Evolutionary conservation across 2,888 invertebrate species (phyloP).

Genomic region (Chouioia cunea): DNA sequence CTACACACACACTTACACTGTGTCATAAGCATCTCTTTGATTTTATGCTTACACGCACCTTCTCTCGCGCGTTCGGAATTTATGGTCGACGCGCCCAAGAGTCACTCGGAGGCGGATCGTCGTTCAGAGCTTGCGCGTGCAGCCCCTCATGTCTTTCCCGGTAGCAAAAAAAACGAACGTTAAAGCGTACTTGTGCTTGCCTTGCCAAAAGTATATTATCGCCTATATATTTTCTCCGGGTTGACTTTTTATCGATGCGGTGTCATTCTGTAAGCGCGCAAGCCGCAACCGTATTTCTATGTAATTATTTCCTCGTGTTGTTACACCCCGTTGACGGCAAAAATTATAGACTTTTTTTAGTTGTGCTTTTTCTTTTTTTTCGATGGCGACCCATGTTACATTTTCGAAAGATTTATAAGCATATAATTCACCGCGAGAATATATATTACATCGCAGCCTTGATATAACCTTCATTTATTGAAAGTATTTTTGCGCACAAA

Average conservation of each 20-base stretch:
- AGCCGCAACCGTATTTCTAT: conserved; percentile 24
- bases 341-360: conserved; percentile 25
- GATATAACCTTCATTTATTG: no score
- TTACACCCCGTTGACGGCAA: conserved; percentile 11
- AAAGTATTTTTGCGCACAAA: no score
- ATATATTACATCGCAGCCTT: background rate
- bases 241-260: conserved; percentile 27
- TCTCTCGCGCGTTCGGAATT: conserved; percentile 39
- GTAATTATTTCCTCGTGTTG: conserved; percentile 31
- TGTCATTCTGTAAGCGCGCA: background rate
- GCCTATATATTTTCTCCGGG: conserved; percentile 2
- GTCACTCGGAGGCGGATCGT: conserved; percentile 44
- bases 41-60: conserved; percentile 2
- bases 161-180: conserved; percentile 29
- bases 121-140: conserved; percentile 33
- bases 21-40: no score
- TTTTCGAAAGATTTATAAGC: background rate
- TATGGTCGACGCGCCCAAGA: conserved; percentile 48
- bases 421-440: background rate
- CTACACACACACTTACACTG: background rate
- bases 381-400: background rate
- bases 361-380: background rate
- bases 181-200: background rate
- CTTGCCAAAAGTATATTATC: conserved; percentile 14
- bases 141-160: conserved; percentile 19